A percentile compares a stretch with the other conserved stretches of the same genome.
Conservation (phyloP, 2,113 vertebrate genomes). For the human region DNA sequence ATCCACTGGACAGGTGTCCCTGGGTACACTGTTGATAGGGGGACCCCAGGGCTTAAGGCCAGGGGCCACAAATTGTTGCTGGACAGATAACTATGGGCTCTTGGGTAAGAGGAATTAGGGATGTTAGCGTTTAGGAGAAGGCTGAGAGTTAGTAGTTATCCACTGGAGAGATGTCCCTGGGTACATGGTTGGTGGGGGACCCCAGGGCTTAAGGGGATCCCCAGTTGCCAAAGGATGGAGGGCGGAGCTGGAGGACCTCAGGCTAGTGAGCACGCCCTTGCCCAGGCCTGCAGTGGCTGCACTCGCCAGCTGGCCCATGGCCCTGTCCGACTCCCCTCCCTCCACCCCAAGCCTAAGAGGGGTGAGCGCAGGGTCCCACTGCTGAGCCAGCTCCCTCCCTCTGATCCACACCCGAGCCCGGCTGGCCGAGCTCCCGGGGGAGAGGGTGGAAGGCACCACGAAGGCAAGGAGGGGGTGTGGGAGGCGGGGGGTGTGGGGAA, state of each 20-base stretch:
- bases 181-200: background rate
- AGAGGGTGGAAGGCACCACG: conserved; percentile 65
- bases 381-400: conserved; percentile 60
- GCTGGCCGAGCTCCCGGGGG: conserved; percentile 67
- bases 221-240: conserved; percentile 32
- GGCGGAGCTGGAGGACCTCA: conserved; percentile 8
- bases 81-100: background rate
- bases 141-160: background rate
- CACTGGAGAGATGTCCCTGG: background rate
- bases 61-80: conserved; percentile 20
- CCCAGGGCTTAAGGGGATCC: conserved; percentile 40
- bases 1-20: background rate
- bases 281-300: conserved; percentile 72
- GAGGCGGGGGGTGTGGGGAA: conserved; percentile 54
- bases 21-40: background rate
- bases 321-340: conserved; percentile 65
- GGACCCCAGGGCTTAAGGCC: background rate
- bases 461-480: conserved; percentile 33
- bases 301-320: conserved; percentile 74
- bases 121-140: background rate
- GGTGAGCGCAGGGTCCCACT: conserved; percentile 54
- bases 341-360: conserved; percentile 57
- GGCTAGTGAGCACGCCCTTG: conserved; percentile 72
- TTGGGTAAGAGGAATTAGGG: background rate
- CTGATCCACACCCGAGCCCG: conserved; percentile 32